Evolutionary conservation across 2,797 vertebrate genomes (phyloP), one percentile per base, ranked within the genome.

Genomic region (Choloepus didactylus): DNA sequence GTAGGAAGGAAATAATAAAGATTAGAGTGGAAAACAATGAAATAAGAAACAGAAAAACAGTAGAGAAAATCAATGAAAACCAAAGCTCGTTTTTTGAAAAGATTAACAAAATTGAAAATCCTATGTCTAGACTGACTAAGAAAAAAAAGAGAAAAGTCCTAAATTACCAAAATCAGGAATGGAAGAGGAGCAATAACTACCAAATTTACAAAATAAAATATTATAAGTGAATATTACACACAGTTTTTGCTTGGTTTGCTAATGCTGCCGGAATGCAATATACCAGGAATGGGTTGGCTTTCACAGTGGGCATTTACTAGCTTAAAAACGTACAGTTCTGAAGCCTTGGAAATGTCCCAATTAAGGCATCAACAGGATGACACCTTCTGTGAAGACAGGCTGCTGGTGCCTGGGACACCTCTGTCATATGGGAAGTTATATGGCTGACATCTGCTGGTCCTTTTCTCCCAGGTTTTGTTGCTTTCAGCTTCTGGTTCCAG

Each of bases 91-190:
- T 79, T 46, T 23, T 82, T 59, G 31, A 85, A 75, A 81, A 84
- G 15, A 21, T 44, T 31, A 92, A 80, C 23, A 80, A 91, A 86
- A 75, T 25, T 75, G 51, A 89, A 23, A 79, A 67, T 38, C 70
- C 25, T 77, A 69, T 81, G 75, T 9, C 19, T 85, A 84, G 31
- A 62, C 54, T 89, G 12, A 82, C 35, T 69, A 89, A 89, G 67
- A 67, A 73, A 31, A 46, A 44, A 85, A 85, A 16, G 25, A 70
- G 25, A 83, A 49, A 89, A 49, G 44, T 51, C 10, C 88, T 3
- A 73, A 94, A 62, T 95, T 79, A 90, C 19, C 18, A 77, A 87
- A 94, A 67, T 94, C 60, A 67, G 70, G 76, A 5, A 31, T 21
- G 46, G 29, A 23, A 64, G 5, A 35, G 51, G 15, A n/a, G 2